Conservation (phyloP, 1,140 invertebrate genomes). For the Muscidifurax raptorellus region DNA sequence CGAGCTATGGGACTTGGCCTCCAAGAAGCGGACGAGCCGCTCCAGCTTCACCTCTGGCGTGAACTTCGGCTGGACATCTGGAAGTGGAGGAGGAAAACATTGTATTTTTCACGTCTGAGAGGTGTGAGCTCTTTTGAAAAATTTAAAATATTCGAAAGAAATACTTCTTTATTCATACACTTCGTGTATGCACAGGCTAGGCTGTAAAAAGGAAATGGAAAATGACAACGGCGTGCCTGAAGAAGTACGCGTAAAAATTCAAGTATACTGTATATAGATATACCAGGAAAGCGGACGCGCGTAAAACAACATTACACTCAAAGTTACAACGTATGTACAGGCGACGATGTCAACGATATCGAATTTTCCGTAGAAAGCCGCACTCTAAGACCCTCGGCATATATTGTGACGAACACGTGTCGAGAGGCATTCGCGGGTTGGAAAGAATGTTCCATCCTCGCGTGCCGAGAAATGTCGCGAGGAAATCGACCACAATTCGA, state of each 20-base stretch:
- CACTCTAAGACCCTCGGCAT: not conserved
- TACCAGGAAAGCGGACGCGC: not conserved
- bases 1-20: slow-evolving; percentile 54
- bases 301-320: not conserved
- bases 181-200: no score
- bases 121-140: no score
- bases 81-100: no score
- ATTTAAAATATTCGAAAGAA: no score
- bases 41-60: slow-evolving; percentile 61
- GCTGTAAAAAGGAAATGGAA: no score
- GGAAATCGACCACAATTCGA: no score
- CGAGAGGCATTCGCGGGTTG: not conserved
- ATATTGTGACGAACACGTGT: not conserved
- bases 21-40: slow-evolving; percentile 61
- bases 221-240: not conserved
- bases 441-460: not conserved
- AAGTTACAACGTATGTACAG: not conserved
- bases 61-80: slow-evolving; percentile 61
- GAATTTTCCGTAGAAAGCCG: not conserved
- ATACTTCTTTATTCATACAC: no score
- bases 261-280: not conserved
- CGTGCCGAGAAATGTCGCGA: no score
- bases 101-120: no score
- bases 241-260: not conserved
- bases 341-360: not conserved